A percentile compares a stretch with the other conserved stretches of the same genome.
These are phyloP conservation scores for Sipha flava DNA, from an alignment of 1,140 invertebrate genomes.

Conservation along the genomic window DNA sequence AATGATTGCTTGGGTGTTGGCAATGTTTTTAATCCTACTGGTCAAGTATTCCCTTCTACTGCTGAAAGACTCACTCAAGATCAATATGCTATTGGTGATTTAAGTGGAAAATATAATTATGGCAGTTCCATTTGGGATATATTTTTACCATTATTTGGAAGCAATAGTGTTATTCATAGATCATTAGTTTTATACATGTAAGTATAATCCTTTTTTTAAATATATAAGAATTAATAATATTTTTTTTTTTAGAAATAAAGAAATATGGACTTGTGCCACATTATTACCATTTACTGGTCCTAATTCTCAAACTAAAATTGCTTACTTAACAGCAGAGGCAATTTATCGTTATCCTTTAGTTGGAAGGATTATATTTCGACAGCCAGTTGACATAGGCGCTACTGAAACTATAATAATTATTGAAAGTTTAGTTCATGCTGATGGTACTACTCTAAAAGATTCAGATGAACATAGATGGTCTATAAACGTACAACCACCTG, in stretches of 20 bases:
- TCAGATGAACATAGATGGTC: conserved; percentile 56
- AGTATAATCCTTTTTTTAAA: neutral
- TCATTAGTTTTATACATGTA: conserved; percentile 75
- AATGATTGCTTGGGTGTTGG: conserved; percentile 51
- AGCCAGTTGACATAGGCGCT: conserved; percentile 65
- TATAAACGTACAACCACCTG: conserved; percentile 53
- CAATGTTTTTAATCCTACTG: conserved; percentile 59
- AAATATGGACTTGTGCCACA: conserved; percentile 55
- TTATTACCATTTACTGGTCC: conserved; percentile 50
- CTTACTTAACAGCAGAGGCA: conserved; percentile 63
- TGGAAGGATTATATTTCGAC: conserved; percentile 66
- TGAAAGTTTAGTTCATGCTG: conserved; percentile 66
- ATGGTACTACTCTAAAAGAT: conserved; percentile 71
- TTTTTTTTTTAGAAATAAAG: neutral
- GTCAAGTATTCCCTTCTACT: conserved; percentile 39
- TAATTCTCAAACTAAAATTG: conserved; percentile 57
- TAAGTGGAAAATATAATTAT: conserved; percentile 70
- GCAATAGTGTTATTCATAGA: conserved; percentile 67
- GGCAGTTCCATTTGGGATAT: conserved; percentile 56
- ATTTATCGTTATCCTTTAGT: conserved; percentile 49
- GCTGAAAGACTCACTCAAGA: conserved; percentile 68
- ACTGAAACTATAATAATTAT: conserved; percentile 70
- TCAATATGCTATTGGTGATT: conserved; percentile 77
- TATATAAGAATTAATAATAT: neutral
- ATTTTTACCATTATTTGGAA: conserved; percentile 75